These are phyloP conservation scores for Vulpes vulpes DNA, from an alignment of 2,113 vertebrate genomes.

Conservation along the genomic window DNA sequence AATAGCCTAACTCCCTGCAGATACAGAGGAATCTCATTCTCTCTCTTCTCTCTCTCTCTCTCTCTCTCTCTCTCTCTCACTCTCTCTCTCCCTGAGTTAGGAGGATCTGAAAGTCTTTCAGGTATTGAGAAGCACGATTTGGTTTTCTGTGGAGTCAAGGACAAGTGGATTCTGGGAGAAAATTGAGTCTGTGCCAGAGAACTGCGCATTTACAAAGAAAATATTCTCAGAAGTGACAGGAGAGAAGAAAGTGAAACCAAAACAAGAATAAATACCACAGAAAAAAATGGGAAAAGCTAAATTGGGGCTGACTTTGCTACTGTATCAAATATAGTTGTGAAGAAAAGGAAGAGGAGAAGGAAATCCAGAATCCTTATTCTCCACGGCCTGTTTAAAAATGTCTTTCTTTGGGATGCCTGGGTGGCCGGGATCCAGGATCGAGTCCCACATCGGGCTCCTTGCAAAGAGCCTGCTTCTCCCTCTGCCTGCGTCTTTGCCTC, in stretches of 20 bases:
- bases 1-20: not conserved
- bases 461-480: too few species aligned
- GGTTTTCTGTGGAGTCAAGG: conserved; percentile 7
- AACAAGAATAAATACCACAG: not conserved
- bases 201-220: not conserved
- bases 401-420: not conserved
- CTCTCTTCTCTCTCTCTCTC: not conserved
- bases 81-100: not conserved
- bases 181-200: conserved; percentile 30
- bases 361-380: not conserved
- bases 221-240: not conserved
- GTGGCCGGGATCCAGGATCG: too few species aligned
- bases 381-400: not conserved
- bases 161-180: not conserved
- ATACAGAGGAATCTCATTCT: not conserved
- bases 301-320: not conserved
- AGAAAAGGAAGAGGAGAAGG: not conserved
- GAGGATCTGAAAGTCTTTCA: conserved; percentile 12
- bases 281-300: not conserved
- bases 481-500: too few species aligned
- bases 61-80: too few species aligned
- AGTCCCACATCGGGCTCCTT: too few species aligned
- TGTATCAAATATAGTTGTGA: not conserved
- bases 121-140: conserved; percentile 15
- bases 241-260: conserved; percentile 46